phyloP scores from a whole-genome alignment of 2,797 vertebrate species.

The Mus minutoides region DNA sequence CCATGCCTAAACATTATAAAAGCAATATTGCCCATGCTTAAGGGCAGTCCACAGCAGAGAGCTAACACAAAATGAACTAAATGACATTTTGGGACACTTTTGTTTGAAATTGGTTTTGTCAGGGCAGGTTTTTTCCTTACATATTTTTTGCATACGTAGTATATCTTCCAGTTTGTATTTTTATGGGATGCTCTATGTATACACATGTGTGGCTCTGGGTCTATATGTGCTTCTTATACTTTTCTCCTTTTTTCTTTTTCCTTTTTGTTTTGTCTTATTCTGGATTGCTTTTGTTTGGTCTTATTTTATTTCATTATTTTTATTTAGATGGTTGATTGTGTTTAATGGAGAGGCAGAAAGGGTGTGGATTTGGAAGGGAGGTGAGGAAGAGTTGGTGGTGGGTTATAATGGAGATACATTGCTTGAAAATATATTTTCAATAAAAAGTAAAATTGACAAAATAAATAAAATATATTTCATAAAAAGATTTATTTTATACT shows the following conservation, averaged over 20 bases:
- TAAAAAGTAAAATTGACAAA: background rate
- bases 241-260: background rate
- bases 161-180: background rate
- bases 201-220: background rate
- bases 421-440: background rate
- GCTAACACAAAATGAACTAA: background rate
- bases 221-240: background rate
- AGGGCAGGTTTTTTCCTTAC: background rate
- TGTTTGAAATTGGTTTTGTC: background rate
- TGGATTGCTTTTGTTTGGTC: background rate
- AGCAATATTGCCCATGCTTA: background rate
- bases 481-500: slow-evolving; percentile 10
- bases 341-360: background rate
- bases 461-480: background rate
- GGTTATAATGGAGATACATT: background rate
- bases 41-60: background rate
- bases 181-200: background rate
- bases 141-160: background rate
- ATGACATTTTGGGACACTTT: background rate
- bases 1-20: no score
- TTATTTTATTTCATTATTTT: background rate
- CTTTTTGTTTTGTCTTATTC: background rate
- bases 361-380: background rate
- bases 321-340: background rate
- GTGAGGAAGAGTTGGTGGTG: fast-evolving